These are phyloP conservation scores for Leistus spinibarbis DNA, from an alignment of 2,888 invertebrate genomes.

Conservation along the genomic window DNA sequence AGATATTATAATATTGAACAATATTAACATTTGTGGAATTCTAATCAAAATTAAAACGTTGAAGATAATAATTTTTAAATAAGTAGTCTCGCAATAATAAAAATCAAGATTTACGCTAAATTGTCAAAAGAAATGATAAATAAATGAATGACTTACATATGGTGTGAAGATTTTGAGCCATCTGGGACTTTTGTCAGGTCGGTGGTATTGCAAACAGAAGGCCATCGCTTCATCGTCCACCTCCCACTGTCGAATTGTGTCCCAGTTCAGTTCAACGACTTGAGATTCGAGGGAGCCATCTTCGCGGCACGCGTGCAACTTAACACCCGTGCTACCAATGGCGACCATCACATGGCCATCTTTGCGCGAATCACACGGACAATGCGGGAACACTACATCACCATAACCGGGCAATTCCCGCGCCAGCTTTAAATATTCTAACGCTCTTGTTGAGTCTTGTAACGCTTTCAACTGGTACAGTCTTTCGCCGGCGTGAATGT, in stretches of 20 bases:
- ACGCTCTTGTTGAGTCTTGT: slow-evolving; percentile 85
- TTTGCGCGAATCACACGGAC: slow-evolving; percentile 88
- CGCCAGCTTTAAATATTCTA: slow-evolving; percentile 85
- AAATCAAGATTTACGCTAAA: no score
- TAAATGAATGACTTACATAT: slow-evolving; percentile 70
- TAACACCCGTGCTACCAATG: slow-evolving; percentile 67
- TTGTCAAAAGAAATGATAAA: not conserved
- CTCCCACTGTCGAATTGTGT: slow-evolving; percentile 81
- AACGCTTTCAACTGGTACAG: slow-evolving; percentile 96
- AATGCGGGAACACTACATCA: slow-evolving; percentile 92
- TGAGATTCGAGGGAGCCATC: slow-evolving; percentile 78
- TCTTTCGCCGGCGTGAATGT: slow-evolving; percentile 86
- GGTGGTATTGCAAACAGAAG: slow-evolving; percentile 85
- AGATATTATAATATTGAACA: no score
- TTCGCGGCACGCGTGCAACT: slow-evolving; percentile 83
- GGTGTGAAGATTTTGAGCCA: slow-evolving; percentile 88
- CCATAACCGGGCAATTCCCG: slow-evolving; percentile 91
- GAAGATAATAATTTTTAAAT: no score
- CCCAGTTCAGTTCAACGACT: slow-evolving; percentile 85
- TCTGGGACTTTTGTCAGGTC: slow-evolving; percentile 79
- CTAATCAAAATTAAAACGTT: no score
- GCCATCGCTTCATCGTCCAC: slow-evolving; percentile 92
- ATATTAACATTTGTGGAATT: no score
- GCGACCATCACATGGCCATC: slow-evolving; percentile 75
- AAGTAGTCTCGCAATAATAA: no score